Conservation (phyloP, 2,113 vertebrate genomes). For the Mormoops blainvillei region DNA sequence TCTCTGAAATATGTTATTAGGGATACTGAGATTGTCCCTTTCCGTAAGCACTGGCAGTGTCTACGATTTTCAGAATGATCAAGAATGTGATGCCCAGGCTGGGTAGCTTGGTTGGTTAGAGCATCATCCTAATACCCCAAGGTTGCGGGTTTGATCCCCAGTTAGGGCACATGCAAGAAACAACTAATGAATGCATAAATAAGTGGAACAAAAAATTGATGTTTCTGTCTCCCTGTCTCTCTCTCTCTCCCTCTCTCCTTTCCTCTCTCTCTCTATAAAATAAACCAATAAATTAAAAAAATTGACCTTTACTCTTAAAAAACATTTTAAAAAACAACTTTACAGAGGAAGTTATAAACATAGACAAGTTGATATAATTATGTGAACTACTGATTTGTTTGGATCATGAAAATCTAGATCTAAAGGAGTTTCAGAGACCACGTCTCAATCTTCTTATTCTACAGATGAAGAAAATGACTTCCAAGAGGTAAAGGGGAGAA, state of each 20-base stretch:
- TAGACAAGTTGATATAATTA: not conserved
- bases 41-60: not conserved
- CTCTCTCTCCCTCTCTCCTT: no score
- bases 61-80: not conserved
- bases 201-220: no score
- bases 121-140: no score
- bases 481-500: accelerated
- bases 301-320: not conserved
- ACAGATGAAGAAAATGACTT: not conserved
- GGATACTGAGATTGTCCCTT: not conserved
- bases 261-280: no score
- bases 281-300: not conserved
- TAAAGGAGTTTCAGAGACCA: not conserved
- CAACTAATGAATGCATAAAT: no score
- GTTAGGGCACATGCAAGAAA: no score
- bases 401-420: not conserved
- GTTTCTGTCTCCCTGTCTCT: no score
- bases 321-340: not conserved
- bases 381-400: not conserved
- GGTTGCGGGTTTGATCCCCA: no score
- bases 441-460: not conserved
- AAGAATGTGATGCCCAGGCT: not conserved
- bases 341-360: not conserved
- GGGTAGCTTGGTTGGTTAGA: no score
- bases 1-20: not conserved